These are phyloP conservation scores for Aquatica leii DNA, from an alignment of 2,888 invertebrate species.

Conservation along the genomic window DNA sequence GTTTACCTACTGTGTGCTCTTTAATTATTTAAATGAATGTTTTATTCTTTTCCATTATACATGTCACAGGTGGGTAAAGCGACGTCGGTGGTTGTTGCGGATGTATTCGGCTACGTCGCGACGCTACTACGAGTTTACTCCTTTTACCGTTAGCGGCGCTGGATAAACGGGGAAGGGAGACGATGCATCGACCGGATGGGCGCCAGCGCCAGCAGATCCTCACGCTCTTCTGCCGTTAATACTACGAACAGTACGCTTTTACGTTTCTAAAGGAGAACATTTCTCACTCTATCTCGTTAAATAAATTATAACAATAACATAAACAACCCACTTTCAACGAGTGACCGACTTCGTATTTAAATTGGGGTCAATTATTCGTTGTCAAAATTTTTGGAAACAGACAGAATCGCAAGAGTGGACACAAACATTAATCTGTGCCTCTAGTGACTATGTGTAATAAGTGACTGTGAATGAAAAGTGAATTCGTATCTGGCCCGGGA, in stretches of 20 bases:
- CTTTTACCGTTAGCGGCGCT: conserved; percentile 52
- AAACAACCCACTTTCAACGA: conserved; percentile 20
- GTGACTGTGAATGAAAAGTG: conserved; percentile 39
- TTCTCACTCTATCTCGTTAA: conserved; percentile 23
- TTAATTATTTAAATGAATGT: conserved; percentile 59
- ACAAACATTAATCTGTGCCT: conserved; percentile 19
- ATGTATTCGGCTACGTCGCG: conserved; percentile 31
- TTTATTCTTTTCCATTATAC: conserved; percentile 57
- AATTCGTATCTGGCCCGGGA: conserved; percentile 45
- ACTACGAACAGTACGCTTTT: conserved; percentile 51
- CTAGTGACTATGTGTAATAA: conserved; percentile 39
- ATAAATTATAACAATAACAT: conserved; percentile 34
- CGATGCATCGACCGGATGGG: conserved; percentile 54
- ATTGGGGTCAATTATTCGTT: conserved; percentile 14
- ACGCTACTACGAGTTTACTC: conserved; percentile 38
- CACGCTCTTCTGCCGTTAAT: conserved; percentile 37
- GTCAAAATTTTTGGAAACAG: conserved; percentile 24
- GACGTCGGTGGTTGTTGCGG: conserved; percentile 29
- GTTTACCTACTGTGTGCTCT: conserved; percentile 58
- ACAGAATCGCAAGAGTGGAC: conserved; percentile 19
- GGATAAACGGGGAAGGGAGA: conserved; percentile 47
- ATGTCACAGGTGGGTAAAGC: conserved; percentile 47
- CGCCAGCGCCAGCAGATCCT: conserved; percentile 35
- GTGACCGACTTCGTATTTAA: not conserved
- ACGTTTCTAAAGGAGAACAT: conserved; percentile 43